Evolutionary conservation across 2,888 invertebrate species (phyloP), one percentile per base, ranked within the genome.

Genomic region (Bedellia somnulentella): DNA sequence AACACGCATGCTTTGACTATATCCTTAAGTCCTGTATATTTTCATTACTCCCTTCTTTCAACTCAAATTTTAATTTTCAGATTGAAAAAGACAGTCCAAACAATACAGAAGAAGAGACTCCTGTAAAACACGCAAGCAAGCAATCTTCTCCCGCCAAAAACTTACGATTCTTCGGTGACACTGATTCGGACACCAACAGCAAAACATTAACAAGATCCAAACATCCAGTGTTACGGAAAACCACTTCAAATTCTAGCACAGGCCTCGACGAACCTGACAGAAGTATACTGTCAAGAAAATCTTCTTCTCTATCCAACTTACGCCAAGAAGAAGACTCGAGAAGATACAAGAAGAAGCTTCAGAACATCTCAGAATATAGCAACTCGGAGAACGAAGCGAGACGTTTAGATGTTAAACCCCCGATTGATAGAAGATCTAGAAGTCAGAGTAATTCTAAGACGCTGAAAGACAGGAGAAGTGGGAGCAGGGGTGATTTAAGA

Each of bases 141-240:
- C 57, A 62, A 0, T 63, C 55, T 35, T 67, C 68, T 2, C 80
- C 80, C 5, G 77, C 80, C 16, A 89, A 88, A 56, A 89, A 82
- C 62, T 79, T 89, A 8, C 82, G 90, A 29, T 90, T 89, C 76
- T 90, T 90, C 59, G 90, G 89, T 12, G 89, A 90, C 59, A 89
- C 89, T 6, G 89, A 90, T 51, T 77, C 80, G 35, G 89, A 90
- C 45, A 88, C 89, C 8, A 83, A 83, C 50, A 78, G 77, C 15
- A 81, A 81, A 37, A 38, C 62, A 25, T 14, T 29, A 17, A 2
- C 18, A 18, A 18, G 18, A 5, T 17, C 12, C 18, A 18, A 9
- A 18, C 18, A 66, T 34, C 53, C 57, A 13, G 63, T 70, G 1
- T 38, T 75, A 2, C 45, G 68, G 5, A 75, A 75, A 38, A 71